These are phyloP conservation scores for Psittacula cyanocephala DNA, from an alignment of 2,113 vertebrate genomes.

Conservation along the genomic window DNA sequence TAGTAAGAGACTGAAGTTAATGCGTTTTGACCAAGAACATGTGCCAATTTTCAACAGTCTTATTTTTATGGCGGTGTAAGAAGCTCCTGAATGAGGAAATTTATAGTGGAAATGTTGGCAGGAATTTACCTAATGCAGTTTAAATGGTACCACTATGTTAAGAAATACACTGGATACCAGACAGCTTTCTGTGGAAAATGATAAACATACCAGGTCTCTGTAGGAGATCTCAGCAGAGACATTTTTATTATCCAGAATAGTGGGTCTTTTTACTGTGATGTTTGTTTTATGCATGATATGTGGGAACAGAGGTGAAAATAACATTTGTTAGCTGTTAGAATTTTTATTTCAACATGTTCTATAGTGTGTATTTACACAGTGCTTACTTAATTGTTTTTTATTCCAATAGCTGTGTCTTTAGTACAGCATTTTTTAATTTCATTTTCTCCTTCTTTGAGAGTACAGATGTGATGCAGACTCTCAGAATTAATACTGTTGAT, in stretches of 20 bases:
- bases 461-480: background rate
- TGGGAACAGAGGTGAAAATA: background rate
- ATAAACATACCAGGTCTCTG: background rate
- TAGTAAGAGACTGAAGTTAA: background rate
- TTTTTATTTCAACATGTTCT: background rate
- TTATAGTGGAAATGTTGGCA: slow-evolving; percentile 62
- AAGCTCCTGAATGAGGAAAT: slow-evolving; percentile 50
- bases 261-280: background rate
- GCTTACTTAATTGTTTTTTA: background rate
- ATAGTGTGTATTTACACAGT: background rate
- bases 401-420: background rate
- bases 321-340: background rate
- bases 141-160: background rate
- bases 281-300: background rate
- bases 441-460: background rate
- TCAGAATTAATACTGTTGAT: background rate
- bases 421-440: background rate
- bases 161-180: background rate
- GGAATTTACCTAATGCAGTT: background rate
- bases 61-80: slow-evolving; percentile 40
- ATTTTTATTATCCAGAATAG: slow-evolving; percentile 17
- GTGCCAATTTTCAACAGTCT: slow-evolving; percentile 2
- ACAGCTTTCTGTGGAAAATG: slow-evolving; percentile 29
- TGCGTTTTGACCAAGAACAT: background rate
- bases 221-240: background rate